Evolutionary conservation across 2,797 vertebrate species (phyloP).

Genomic region (Galagoides demidoff): DNA sequence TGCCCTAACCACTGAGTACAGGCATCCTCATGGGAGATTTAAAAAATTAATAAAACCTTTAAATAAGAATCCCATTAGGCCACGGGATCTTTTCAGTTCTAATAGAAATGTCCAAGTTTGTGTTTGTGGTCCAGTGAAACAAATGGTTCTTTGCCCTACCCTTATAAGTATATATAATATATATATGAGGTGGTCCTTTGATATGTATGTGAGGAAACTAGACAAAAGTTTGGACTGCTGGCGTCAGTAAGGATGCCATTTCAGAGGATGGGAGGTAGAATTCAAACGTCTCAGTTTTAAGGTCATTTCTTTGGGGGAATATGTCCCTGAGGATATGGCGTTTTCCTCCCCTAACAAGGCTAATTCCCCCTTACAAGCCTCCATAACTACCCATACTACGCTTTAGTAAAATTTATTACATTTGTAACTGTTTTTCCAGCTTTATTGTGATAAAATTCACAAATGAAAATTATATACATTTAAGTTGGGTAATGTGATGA

Average conservation of each 20-base stretch:
- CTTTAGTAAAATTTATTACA: neutral
- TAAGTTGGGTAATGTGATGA: neutral
- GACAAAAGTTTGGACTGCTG: neutral
- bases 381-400: neutral
- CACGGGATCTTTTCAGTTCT: neutral
- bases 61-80: neutral
- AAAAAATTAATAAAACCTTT: neutral
- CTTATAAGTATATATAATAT: neutral
- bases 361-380: neutral
- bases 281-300: neutral
- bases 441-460: neutral
- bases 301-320: neutral
- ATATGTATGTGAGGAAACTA: neutral
- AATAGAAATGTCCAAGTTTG: neutral
- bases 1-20: too few relatives aligned
- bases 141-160: neutral
- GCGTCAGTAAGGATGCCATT: neutral
- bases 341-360: neutral
- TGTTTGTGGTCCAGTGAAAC: neutral
- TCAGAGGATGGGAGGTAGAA: neutral
- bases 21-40: neutral
- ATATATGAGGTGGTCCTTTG: neutral
- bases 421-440: neutral
- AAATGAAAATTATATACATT: neutral
- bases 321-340: neutral